Evolutionary conservation across 1,140 invertebrate species (phyloP).

Genomic region (Diuraphis noxia): DNA sequence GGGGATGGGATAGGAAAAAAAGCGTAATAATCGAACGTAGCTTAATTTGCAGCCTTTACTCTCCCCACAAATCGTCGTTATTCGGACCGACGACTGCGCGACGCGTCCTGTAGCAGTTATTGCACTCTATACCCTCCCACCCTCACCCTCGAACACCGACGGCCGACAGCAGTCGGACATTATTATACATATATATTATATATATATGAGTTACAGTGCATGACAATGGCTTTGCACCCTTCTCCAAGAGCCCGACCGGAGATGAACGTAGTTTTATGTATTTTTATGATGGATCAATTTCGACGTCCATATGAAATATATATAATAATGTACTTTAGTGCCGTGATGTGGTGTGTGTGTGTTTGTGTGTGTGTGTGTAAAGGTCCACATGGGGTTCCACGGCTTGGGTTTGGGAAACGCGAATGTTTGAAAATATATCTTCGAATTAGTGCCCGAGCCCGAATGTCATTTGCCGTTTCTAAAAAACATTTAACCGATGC

Average conservation of each 20-base stretch:
- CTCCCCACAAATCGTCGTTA: neutral
- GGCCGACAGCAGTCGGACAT: neutral
- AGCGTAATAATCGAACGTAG: constrained; percentile 34
- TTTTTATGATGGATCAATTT: constrained; percentile 47
- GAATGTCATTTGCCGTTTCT: constrained; percentile 26
- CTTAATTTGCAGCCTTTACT: constrained; percentile 10
- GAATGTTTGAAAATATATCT: constrained; percentile 1
- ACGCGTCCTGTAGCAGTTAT: constrained; percentile 5
- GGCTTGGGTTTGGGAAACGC: neutral
- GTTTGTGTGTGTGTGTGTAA: neutral
- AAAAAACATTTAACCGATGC: constrained; percentile 23
- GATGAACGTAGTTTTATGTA: constrained; percentile 20
- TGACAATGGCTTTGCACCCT: constrained; percentile 38
- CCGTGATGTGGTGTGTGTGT: neutral
- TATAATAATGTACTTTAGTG: neutral
- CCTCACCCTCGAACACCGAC: neutral
- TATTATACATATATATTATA: neutral
- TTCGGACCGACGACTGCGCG: neutral
- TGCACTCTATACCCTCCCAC: neutral
- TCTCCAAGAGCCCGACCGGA: neutral
- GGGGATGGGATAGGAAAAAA: neutral
- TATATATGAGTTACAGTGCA: neutral
- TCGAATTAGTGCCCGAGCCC: neutral
- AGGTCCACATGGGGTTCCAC: neutral
- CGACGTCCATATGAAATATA: neutral